These are phyloP conservation scores for Forbesichthys agassizii DNA, from an alignment of 2,113 vertebrate species.

Conservation along the genomic window DNA sequence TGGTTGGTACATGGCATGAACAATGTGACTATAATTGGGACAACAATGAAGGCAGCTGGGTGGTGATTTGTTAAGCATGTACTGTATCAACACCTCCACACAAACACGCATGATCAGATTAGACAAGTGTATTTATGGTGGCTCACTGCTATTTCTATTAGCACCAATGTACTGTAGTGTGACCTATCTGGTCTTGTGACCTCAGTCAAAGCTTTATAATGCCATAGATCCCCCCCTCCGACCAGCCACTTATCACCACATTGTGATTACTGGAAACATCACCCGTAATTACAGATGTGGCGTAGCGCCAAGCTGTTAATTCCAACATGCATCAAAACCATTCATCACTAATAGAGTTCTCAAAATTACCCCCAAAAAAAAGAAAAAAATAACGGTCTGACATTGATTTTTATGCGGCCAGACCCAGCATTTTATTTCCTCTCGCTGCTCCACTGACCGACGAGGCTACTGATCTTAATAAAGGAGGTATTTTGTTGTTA, in stretches of 20 bases:
- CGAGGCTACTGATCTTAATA: conserved; percentile 71
- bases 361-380: conserved; percentile 52
- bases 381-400: conserved; percentile 59
- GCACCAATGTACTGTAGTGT: conserved; percentile 58
- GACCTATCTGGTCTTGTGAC: conserved; percentile 56
- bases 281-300: conserved; percentile 66
- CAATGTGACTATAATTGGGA: conserved; percentile 56
- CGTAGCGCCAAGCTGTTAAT: conserved; percentile 48
- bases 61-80: conserved; percentile 40
- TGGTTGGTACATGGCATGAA: conserved; percentile 61
- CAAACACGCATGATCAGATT: conserved; percentile 55
- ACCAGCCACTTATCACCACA: conserved; percentile 57
- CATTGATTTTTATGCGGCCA: conserved; percentile 63
- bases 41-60: conserved; percentile 39
- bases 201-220: conserved; percentile 43
- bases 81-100: conserved; percentile 12
- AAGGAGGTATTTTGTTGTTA: conserved; percentile 64
- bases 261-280: conserved; percentile 71
- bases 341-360: conserved; percentile 67
- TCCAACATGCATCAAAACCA: conserved; percentile 65
- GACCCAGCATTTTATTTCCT: conserved; percentile 66
- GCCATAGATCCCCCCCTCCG: conserved; percentile 17
- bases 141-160: conserved; percentile 56
- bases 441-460: conserved; percentile 55
- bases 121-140: conserved; percentile 52